Evolutionary conservation across 2,797 vertebrate genomes (phyloP).

Genomic region (Gadopsis bispinosus): DNA sequence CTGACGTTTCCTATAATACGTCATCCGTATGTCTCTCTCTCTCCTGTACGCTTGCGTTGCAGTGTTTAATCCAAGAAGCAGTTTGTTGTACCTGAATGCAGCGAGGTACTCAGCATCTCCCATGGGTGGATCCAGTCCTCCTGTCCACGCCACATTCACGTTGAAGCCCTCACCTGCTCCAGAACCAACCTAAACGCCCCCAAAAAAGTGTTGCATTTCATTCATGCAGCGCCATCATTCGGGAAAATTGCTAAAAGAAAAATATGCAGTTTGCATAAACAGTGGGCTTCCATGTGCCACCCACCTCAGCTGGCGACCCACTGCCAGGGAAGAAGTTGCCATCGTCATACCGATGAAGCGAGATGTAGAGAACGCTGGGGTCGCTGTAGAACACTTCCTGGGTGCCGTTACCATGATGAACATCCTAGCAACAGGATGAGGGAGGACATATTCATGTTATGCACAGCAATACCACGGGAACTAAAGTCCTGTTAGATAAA

Average conservation of each 20-base stretch:
- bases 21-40: not conserved
- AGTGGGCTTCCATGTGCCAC: not conserved
- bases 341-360: conserved; percentile 93
- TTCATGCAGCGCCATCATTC: not conserved
- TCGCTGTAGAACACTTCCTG: conserved; percentile 96
- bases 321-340: conserved; percentile 98
- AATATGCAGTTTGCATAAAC: not conserved
- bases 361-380: conserved; percentile 94
- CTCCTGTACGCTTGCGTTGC: not conserved
- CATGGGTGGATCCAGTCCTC: conserved; percentile 96
- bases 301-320: conserved; percentile 92
- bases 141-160: conserved; percentile 94
- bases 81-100: conserved; percentile 90
- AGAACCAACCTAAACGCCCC: conserved; percentile 89
- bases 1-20: not conserved
- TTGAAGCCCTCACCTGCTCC: conserved; percentile 93
- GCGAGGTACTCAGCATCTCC: conserved; percentile 95
- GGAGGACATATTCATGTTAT: not conserved
- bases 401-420: conserved; percentile 97
- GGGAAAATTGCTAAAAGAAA: not conserved
- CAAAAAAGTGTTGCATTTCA: not conserved
- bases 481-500: no score
- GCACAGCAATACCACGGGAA: not conserved
- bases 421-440: conserved; percentile 84
- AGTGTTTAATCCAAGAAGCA: not conserved